Conservation (phyloP, 2,113 vertebrate species). For the Eulemur rufifrons region DNA sequence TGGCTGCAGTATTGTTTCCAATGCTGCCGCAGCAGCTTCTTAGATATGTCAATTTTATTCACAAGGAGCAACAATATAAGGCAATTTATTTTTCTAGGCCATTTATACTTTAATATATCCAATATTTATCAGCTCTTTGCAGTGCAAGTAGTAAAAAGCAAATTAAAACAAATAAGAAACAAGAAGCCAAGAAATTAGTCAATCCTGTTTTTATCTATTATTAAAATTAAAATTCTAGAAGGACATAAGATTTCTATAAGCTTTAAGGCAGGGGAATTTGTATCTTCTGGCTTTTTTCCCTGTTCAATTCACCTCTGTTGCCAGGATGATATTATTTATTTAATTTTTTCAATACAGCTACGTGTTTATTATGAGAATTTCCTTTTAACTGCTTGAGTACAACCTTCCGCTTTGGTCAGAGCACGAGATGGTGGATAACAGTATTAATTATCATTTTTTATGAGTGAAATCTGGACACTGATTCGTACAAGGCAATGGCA, state of each 20-base stretch:
- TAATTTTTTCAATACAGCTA: slow-evolving; percentile 1
- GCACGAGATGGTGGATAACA: slow-evolving; percentile 28
- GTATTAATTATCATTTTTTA: slow-evolving; percentile 48
- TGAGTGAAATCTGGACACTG: slow-evolving; percentile 33
- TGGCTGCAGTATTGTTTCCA: slow-evolving; percentile 34
- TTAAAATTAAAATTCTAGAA: slow-evolving; percentile 49
- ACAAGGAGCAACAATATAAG: slow-evolving; percentile 52
- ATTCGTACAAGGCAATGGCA: slow-evolving; percentile 29
- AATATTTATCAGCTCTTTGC: slow-evolving; percentile 58
- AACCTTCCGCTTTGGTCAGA: not conserved
- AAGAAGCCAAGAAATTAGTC: slow-evolving; percentile 37
- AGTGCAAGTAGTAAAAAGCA: slow-evolving; percentile 62
- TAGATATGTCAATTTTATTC: slow-evolving; percentile 58
- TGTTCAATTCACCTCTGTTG: slow-evolving; percentile 19
- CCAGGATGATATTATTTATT: not conserved
- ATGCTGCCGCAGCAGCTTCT: slow-evolving; percentile 18
- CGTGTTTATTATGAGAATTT: slow-evolving; percentile 59
- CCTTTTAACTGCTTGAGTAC: slow-evolving; percentile 32
- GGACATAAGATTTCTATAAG: not conserved
- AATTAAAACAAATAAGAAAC: slow-evolving; percentile 75
- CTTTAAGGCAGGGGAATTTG: not conserved
- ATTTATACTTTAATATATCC: slow-evolving; percentile 33
- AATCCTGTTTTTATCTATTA: not conserved
- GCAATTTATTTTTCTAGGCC: slow-evolving; percentile 55
- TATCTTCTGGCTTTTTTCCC: not conserved